Evolutionary conservation across 1,140 invertebrate species (phyloP).

Genomic region (Lethocerus indicus): DNA sequence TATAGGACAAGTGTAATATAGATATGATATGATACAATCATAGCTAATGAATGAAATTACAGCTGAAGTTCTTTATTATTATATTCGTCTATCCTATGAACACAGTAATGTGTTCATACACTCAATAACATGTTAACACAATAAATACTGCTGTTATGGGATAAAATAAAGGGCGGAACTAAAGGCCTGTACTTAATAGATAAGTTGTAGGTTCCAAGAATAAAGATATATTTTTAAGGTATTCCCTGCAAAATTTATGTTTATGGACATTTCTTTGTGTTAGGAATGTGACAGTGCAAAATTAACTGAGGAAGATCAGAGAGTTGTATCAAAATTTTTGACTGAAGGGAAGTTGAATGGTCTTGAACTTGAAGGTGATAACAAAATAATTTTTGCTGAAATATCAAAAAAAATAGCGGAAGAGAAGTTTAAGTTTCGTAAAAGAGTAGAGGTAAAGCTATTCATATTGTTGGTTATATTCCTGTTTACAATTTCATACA

Average conservation of each 20-base stretch:
- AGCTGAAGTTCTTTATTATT: no score
- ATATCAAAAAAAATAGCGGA: constrained; percentile 29
- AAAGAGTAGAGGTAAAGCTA: constrained; percentile 34
- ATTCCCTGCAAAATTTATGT: not conserved
- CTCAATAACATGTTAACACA: no score
- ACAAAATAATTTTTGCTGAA: constrained; percentile 29
- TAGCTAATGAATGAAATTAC: no score
- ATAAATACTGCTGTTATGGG: no score
- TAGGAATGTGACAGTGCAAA: constrained; percentile 32
- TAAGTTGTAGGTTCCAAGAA: no score
- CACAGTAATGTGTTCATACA: no score
- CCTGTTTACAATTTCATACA: no score
- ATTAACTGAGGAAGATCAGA: constrained; percentile 45
- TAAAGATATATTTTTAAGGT: constrained; percentile 4
- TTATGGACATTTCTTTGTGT: constrained; percentile 9
- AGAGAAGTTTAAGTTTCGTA: constrained; percentile 36
- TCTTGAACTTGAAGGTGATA: constrained; percentile 31
- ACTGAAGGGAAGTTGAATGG: constrained; percentile 70
- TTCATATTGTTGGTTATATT: no score
- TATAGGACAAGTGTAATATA: no score
- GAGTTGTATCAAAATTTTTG: constrained; percentile 57
- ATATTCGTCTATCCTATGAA: no score
- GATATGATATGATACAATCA: no score
- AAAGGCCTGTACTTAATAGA: not conserved
- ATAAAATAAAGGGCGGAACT: no score